These are phyloP conservation scores for Albula goreensis DNA, from an alignment of 2,113 vertebrate species.

Conservation along the genomic window DNA sequence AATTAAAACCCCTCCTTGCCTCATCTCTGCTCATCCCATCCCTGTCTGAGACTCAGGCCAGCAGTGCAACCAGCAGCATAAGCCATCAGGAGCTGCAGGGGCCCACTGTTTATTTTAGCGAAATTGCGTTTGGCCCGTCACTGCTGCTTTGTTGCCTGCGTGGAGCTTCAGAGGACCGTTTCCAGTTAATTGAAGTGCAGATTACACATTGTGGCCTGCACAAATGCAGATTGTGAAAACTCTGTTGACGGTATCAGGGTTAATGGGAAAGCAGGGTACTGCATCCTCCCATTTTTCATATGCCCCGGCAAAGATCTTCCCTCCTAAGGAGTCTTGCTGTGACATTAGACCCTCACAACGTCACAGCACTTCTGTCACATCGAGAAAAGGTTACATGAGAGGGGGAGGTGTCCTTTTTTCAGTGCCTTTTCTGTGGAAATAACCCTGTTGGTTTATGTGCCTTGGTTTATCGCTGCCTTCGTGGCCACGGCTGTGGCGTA, in stretches of 20 bases:
- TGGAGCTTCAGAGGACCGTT: conserved; percentile 12
- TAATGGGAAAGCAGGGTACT: conserved; percentile 5
- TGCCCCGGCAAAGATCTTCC: no score
- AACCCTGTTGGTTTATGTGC: background rate
- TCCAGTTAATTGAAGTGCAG: conserved; percentile 32
- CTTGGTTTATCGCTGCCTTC: background rate
- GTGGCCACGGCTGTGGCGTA: background rate
- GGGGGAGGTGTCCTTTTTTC: background rate
- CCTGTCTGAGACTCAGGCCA: background rate
- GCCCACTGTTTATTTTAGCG: conserved; percentile 15
- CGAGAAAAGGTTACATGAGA: background rate
- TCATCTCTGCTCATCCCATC: background rate
- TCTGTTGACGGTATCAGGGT: background rate
- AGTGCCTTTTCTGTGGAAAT: background rate
- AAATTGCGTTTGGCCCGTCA: conserved; percentile 20
- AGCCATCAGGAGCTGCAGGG: conserved; percentile 1
- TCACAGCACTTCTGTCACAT: no score
- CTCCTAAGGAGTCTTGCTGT: no score
- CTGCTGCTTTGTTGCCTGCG: conserved; percentile 4
- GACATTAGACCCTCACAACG: no score
- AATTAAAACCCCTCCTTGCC: background rate
- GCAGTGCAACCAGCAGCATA: background rate
- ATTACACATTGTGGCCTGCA: conserved; percentile 32
- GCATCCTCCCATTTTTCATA: background rate
- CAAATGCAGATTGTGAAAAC: conserved; percentile 22